Percentiles rank a stretch among this genome's conserved stretches.
These are phyloP conservation scores for Callospermophilus lateralis DNA, from an alignment of 2,113 vertebrate species.

Conservation along the genomic window DNA sequence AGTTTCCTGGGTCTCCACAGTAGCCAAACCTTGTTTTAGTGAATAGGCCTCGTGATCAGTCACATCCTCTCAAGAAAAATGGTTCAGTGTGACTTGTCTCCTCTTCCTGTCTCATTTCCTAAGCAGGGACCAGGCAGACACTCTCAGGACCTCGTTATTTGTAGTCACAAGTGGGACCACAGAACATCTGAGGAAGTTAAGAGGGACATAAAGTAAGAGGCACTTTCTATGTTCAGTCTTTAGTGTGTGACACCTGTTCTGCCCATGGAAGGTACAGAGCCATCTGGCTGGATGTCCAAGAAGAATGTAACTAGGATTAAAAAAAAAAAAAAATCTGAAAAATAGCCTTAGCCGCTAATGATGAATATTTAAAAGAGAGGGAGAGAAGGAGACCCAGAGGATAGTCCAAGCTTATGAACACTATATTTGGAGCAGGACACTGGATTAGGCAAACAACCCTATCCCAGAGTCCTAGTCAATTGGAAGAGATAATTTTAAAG, in stretches of 20 bases:
- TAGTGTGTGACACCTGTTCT: background rate
- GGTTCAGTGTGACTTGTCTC: background rate
- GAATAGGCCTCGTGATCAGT: background rate
- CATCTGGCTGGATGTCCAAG: background rate
- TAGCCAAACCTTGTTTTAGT: background rate
- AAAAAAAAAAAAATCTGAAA: background rate
- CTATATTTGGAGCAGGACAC: background rate
- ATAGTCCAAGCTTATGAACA: background rate
- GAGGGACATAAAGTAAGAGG: background rate
- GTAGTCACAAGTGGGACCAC: background rate
- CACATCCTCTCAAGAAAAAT: background rate
- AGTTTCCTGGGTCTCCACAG: background rate
- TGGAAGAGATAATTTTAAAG: background rate
- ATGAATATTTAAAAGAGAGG: background rate
- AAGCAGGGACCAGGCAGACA: background rate
- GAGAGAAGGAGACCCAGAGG: background rate
- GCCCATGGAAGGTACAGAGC: background rate
- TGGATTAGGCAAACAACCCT: background rate
- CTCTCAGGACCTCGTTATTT: background rate
- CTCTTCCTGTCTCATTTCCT: background rate
- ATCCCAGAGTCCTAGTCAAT: background rate
- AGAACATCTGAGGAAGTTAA: background rate
- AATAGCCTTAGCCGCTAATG: background rate
- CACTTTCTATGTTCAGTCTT: background rate
- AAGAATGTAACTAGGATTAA: background rate